Evolutionary conservation across 2,797 vertebrate species (phyloP), one percentile per base, ranked within the genome.

Genomic region (Hipposideros larvatus): DNA sequence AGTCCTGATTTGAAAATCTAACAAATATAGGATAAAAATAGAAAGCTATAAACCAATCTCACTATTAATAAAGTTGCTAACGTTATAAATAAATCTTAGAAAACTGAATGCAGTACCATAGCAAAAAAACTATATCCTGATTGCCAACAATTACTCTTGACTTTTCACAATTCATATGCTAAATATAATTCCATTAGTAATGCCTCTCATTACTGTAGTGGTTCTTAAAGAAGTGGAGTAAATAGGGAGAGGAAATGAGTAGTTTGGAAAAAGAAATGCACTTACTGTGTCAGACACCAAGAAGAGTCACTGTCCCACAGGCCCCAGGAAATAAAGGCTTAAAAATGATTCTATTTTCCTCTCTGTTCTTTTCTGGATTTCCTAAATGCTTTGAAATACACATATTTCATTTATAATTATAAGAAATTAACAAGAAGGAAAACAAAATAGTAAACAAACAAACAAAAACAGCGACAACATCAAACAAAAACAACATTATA

Each of bases 31-130:
- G 18, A 43, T 66, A 82, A 90, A 93, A 89, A 68, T 34, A 61
- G 51, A 83, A 74, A 63, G 1, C 16, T 77, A 28, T 31, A 87
- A 96, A 51, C 3, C 8, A 84, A 24, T 41, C 26, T 93, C 34
- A 74, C 41, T 79, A 46, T 55, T 94, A 90, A 43, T 74, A 55
- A 78, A 65, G 34, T 75, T 83, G 19, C 31, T 59, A 92, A 96
- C 93, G 87, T 88, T 86, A 34, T 70, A 74, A 74, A 84, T 90
- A 75, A 77, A 68, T 87, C 26, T 70, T 95, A 91, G 71, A 79
- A 90, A 55, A 48, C 24, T 75, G 18, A 93, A 83, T 88, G 61
- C 14, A 51, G 28, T 86, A n/a, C n/a, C 24, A 26, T 37, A 79
- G 84, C 37, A 75, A 75, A 87, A 87, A 73, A 11, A 43, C 4